Percentiles rank a stretch among this genome's conserved stretches.
phyloP scores from a whole-genome alignment of 1,140 invertebrate species.

The Listronotus bonariensis region DNA sequence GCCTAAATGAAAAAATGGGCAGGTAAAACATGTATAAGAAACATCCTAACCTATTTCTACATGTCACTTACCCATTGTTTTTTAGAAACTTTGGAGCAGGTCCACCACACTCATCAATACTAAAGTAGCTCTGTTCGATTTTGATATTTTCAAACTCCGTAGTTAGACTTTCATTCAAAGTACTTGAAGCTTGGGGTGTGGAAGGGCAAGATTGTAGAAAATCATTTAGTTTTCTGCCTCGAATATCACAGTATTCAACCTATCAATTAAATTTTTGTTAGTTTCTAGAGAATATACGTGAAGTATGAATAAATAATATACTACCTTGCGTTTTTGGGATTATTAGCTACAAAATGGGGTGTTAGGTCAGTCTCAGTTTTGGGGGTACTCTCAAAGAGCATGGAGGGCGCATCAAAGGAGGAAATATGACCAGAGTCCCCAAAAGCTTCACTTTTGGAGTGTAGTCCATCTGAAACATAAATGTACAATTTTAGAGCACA shows the following conservation, averaged over 20 bases:
- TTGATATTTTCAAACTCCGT: slow-evolving; percentile 41
- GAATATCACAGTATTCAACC: slow-evolving; percentile 21
- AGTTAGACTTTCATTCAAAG: slow-evolving; percentile 42
- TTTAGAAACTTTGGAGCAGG: slow-evolving; percentile 21
- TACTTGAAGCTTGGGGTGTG: slow-evolving; percentile 42
- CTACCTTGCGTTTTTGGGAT: slow-evolving; percentile 33
- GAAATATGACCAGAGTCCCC: slow-evolving; percentile 22
- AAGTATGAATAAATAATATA: not conserved
- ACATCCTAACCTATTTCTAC: no score
- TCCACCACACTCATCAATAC: slow-evolving; percentile 2
- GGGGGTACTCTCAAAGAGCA: slow-evolving; percentile 31
- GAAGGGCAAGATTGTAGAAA: slow-evolving; percentile 23
- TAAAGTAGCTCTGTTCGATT: slow-evolving; percentile 26
- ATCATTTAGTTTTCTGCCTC: slow-evolving; percentile 26
- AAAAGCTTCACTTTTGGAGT: slow-evolving; percentile 25
- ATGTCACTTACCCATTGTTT: slow-evolving; percentile 22
- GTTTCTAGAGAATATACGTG: slow-evolving; percentile 7
- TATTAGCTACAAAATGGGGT: slow-evolving; percentile 12
- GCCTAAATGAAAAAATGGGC: slow-evolving; percentile 4
- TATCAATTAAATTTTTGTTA: slow-evolving; percentile 1
- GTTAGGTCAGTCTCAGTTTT: slow-evolving; percentile 25
- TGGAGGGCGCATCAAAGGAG: slow-evolving; percentile 13
- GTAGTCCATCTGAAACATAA: slow-evolving; percentile 33
- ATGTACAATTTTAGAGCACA: no score
- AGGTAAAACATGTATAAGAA: slow-evolving; percentile 5